Base-by-base conservation (phyloP, 2,797 vertebrate species). In the Euphonia xanthogaster region DNA sequence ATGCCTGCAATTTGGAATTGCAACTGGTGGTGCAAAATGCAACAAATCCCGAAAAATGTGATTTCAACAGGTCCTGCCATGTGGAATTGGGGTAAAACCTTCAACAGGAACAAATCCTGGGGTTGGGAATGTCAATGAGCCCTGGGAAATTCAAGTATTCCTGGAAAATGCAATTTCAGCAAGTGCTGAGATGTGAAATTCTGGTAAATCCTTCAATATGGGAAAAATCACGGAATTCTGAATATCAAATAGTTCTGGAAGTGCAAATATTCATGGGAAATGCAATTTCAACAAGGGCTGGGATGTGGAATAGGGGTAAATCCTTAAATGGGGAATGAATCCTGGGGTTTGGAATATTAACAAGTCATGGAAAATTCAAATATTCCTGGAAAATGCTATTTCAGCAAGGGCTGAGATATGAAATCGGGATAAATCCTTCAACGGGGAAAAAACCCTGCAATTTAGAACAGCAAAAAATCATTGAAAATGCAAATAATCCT, bases 41-140 rank as follows among this genome's bases (percentile, higher is more conserved):
- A 48, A 48, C 25, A 10, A 48, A 27, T 28, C 25, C 48, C 6
- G 2, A 17, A 61, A 44, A 44, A 24, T 6, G 7, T 8, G 4
- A n/a, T 18, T 24, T 44, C 40, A 44, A 11, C 30, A n/a, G 16
- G 28, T 8, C 11, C 53, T n/a, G 31, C 5, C 12, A 22, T 25
- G 33, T 58, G 33, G 11, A 37, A 37, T 13, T 31, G 17, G 28
- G 28, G 18, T 12, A 30, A 51, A 51, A 51, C 7, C 10, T 30
- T 30, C 50, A 28, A 50, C 2, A 1, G 50, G 50, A 51, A 18
- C 9, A 27, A 51, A 51, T 51, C 50, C 50, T 51, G 31, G 30
- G 4, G 6, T 12, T 7, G 2, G 24, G 14, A 21, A 27, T 71
- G 10, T 33, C 51, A 33, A 2, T 1, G 1, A 20, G 31, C 2